These are phyloP conservation scores for Lepidonotus clava DNA, from an alignment of 2,888 invertebrate species.

Conservation along the genomic window DNA sequence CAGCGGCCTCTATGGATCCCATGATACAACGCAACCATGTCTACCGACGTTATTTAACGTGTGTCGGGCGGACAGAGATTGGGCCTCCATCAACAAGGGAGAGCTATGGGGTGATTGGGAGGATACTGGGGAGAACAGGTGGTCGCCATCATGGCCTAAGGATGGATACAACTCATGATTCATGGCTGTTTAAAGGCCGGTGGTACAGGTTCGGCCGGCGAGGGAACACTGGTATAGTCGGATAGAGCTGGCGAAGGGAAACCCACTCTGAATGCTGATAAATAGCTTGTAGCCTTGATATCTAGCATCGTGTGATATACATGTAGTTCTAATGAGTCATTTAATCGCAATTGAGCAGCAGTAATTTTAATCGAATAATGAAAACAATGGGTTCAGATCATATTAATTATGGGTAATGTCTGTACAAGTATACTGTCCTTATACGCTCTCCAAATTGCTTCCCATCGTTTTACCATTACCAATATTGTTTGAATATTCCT, in stretches of 20 bases:
- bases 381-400: too few relatives aligned
- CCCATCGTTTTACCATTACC: too few relatives aligned
- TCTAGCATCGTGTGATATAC: too few relatives aligned
- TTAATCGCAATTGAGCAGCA: too few relatives aligned
- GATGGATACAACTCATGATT: constrained; percentile 18
- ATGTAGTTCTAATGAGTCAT: too few relatives aligned
- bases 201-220: not conserved
- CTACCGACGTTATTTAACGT: not conserved
- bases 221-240: not conserved
- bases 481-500: too few relatives aligned
- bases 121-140: not conserved
- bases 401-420: too few relatives aligned
- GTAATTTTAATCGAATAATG: too few relatives aligned
- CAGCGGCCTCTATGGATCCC: constrained; percentile 1
- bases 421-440: too few relatives aligned
- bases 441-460: too few relatives aligned
- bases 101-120: not conserved
- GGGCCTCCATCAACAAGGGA: not conserved
- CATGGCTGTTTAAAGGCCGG: constrained; percentile 18
- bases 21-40: not conserved
- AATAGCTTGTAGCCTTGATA: too few relatives aligned
- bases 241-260: not conserved
- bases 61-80: not conserved
- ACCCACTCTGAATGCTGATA: too few relatives aligned
- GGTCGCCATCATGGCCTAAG: not conserved